Conservation (phyloP, 2,797 vertebrate genomes). For the Eulemur mongoz region DNA sequence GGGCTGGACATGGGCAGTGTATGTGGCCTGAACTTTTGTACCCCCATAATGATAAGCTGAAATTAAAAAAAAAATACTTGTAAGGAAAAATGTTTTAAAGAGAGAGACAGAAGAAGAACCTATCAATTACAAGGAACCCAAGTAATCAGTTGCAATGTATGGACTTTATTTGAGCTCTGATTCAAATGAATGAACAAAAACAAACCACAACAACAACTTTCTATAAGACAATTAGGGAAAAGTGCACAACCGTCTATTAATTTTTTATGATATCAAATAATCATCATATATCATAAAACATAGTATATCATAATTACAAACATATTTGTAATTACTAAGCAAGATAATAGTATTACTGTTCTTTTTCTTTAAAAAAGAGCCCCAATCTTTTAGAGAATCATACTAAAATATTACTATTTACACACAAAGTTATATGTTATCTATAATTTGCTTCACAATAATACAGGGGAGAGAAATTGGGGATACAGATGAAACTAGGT, state of each 20-base stretch:
- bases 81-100: neutral
- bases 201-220: neutral
- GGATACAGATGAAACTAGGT: neutral
- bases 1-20: too few species aligned
- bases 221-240: neutral
- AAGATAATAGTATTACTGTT: neutral
- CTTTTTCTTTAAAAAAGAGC: neutral
- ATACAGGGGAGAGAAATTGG: neutral
- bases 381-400: neutral
- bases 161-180: neutral
- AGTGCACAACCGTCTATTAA: neutral
- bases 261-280: neutral
- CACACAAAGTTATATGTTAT: neutral
- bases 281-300: neutral
- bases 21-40: too few species aligned
- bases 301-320: neutral
- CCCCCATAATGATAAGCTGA: too few species aligned
- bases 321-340: neutral
- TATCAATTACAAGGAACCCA: neutral
- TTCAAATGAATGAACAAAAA: conserved; percentile 2
- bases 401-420: neutral
- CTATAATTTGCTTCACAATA: neutral
- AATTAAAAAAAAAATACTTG: too few species aligned
- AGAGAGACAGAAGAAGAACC: neutral
- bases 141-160: neutral